Percentiles rank a stretch among this genome's conserved stretches.
Conservation (phyloP, 2,888 invertebrate species). For the Tanytarsus gracilentus region DNA sequence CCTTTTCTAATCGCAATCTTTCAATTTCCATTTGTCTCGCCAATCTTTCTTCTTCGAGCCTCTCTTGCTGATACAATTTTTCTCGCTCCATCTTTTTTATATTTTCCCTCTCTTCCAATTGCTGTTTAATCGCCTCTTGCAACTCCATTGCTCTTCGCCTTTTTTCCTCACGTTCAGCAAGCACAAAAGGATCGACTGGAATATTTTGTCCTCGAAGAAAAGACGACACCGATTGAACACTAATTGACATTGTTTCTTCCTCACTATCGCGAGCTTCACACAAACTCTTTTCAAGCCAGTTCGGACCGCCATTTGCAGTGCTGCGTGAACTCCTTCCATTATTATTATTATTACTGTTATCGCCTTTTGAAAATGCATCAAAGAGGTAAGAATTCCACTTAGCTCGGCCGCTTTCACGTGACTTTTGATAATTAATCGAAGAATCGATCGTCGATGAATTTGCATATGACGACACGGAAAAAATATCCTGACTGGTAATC, state of each 20-base stretch:
- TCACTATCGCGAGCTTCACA: conserved; percentile 46
- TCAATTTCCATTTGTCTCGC: conserved; percentile 64
- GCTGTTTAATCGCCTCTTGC: conserved; percentile 75
- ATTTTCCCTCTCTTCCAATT: conserved; percentile 73
- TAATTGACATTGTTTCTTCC: conserved; percentile 35
- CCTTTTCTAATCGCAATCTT: conserved; percentile 58
- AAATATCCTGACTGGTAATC: conserved; percentile 37
- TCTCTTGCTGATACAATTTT: conserved; percentile 63
- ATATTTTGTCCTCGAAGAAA: conserved; percentile 73
- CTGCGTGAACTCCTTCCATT: conserved; percentile 31
- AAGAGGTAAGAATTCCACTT: conserved; percentile 66
- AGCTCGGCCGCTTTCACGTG: conserved; percentile 49
- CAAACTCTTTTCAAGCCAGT: conserved; percentile 49
- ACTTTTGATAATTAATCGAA: conserved; percentile 37
- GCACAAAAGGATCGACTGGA: conserved; percentile 66
- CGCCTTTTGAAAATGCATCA: conserved; percentile 48
- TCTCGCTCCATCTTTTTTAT: conserved; percentile 68
- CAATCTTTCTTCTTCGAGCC: conserved; percentile 69
- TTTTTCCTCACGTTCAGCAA: conserved; percentile 72
- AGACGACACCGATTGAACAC: conserved; percentile 10
- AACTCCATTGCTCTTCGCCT: conserved; percentile 76
- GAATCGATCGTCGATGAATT: conserved; percentile 34
- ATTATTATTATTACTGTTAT: too few relatives aligned
- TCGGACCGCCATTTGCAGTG: conserved; percentile 38
- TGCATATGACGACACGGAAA: conserved; percentile 33